Evolutionary conservation across 2,113 vertebrate species (phyloP).

Genomic region (Eubucco bourcierii): DNA sequence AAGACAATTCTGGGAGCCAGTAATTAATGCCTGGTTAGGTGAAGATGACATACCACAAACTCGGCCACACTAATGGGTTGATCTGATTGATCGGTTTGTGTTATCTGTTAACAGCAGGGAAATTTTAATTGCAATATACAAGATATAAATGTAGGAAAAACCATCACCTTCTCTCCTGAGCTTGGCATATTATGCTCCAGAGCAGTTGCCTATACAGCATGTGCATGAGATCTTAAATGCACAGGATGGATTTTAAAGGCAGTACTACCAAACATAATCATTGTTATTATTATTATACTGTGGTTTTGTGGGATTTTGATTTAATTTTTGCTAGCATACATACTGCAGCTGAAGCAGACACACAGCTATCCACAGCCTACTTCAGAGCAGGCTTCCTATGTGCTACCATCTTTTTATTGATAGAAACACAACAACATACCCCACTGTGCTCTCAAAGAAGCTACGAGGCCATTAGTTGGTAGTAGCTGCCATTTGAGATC

Average conservation of each 20-base stretch:
- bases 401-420: neutral
- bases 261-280: neutral
- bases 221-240: neutral
- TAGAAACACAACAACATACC: neutral
- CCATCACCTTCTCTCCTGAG: neutral
- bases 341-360: neutral
- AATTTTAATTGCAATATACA: neutral
- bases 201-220: neutral
- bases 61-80: fast-evolving
- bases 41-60: neutral
- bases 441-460: neutral
- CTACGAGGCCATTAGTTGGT: neutral
- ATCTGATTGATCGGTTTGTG: neutral
- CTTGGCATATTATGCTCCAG: neutral
- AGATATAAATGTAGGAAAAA: neutral
- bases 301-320: neutral
- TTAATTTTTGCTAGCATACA: neutral
- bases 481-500: neutral
- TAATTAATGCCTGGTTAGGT: neutral
- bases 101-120: neutral
- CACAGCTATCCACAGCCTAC: neutral
- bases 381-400: neutral
- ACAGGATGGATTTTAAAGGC: neutral
- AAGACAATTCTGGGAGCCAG: neutral
- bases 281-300: neutral